Evolutionary conservation across 2,113 vertebrate species (phyloP), one percentile per base, ranked within the genome.

Genomic region (Megaceryle maxima): DNA sequence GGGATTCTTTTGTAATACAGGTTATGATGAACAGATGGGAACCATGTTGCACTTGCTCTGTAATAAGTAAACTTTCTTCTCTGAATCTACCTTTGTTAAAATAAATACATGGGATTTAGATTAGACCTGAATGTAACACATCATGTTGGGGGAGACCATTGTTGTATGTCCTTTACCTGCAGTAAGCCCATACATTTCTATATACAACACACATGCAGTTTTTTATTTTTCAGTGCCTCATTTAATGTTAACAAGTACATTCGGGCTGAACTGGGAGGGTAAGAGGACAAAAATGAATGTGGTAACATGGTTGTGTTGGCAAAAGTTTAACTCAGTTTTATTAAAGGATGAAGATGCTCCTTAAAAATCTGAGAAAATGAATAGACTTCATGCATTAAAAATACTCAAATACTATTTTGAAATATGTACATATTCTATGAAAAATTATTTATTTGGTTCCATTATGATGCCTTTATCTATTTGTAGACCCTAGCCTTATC

Each of bases 401-500:
- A 75, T 57, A 70, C 15, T 56, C 25, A 8, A 28, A 46, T 50
- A 59, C n/a, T 2, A 26, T 53, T 17, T 59, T 46, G 10, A 48
- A 63, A 67, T 35, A 57, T 1, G 1, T 10, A 19, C 0, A 1
- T 29, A 28, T 9, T 56, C 35, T 33, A 44, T 11, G 41, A 16
- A 68, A 62, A 60, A 21, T 8, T 57, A 24, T 83, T 53, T 80
- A 13, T 86, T 57, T 1, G 0, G 3, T 6, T 77, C 28, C 7
- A 10, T 41, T 66, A 9, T 21, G 26, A 31, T 56, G 80, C 21
- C 7, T 88, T 62, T 66, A 53, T 10, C 14, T 85, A 20, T 28
- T 39, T 63, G 14, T 13, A 55, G 46, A 24, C 7, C 12, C 2
- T 51, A 55, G n/a, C 16, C 8, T 67, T 41, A 35, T n/a, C 10